phyloP scores from a whole-genome alignment of 2,113 vertebrate species.

The Opisthocomus hoazin region DNA sequence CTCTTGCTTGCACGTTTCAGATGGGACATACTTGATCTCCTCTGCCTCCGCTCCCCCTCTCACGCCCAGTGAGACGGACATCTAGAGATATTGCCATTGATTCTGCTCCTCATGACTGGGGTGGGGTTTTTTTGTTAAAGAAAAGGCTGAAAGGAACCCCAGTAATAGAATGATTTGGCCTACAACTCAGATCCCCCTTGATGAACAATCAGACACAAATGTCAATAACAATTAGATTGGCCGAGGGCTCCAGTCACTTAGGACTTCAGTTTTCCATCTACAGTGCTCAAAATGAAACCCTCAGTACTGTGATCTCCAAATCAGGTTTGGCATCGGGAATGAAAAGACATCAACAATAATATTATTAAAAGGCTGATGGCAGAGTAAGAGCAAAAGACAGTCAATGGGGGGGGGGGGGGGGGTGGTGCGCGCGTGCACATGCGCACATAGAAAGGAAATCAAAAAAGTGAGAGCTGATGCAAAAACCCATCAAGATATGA shows the following conservation, averaged over 20 bases:
- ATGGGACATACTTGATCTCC: neutral
- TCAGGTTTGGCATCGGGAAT: conserved; percentile 78
- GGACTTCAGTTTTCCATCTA: conserved; percentile 71
- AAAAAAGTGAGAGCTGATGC: neutral
- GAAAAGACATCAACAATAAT: conserved; percentile 79
- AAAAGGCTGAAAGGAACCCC: conserved; percentile 54
- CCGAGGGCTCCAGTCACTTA: conserved; percentile 78
- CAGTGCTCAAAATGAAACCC: conserved; percentile 64
- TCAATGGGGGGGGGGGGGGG: too few relatives aligned
- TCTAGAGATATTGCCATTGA: conserved; percentile 65
- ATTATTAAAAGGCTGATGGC: conserved; percentile 66
- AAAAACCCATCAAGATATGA: conserved; percentile 29
- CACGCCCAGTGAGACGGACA: conserved; percentile 18
- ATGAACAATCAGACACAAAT: conserved; percentile 80
- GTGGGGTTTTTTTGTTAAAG: neutral
- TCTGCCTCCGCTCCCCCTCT: neutral
- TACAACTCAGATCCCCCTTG: conserved; percentile 67
- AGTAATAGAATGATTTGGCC: conserved; percentile 73
- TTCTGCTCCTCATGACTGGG: conserved; percentile 21
- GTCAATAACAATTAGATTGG: conserved; percentile 86
- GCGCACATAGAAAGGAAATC: neutral
- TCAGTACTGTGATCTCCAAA: conserved; percentile 68
- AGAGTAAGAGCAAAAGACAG: conserved; percentile 46
- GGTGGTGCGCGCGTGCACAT: fast-evolving
- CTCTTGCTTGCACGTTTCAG: neutral